These are phyloP conservation scores for Apodemia zela DNA, from an alignment of 2,888 invertebrate species.

Conservation along the genomic window DNA sequence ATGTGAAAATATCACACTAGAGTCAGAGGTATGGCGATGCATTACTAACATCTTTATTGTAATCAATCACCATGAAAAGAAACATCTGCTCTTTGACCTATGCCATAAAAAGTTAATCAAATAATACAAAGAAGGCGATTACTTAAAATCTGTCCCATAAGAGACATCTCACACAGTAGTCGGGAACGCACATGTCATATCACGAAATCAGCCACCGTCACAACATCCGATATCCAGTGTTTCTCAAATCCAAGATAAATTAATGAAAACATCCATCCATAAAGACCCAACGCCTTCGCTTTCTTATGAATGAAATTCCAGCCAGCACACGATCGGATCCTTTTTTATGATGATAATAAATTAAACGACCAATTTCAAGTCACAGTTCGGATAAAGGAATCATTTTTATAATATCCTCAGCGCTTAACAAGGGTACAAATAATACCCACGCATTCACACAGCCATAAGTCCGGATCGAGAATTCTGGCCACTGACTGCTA, in stretches of 20 bases:
- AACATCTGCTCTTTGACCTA: too few relatives aligned
- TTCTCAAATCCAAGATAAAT: conserved; percentile 68
- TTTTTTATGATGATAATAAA: conserved; percentile 78
- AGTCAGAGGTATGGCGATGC: too few relatives aligned
- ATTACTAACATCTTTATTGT: too few relatives aligned
- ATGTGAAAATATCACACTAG: too few relatives aligned
- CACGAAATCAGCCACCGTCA: conserved; percentile 51
- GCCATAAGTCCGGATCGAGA: conserved; percentile 66
- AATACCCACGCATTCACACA: conserved; percentile 79
- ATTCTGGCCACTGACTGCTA: conserved; percentile 71
- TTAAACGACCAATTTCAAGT: conserved; percentile 78
- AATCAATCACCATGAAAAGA: too few relatives aligned
- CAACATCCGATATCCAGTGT: conserved; percentile 64
- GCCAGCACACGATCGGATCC: conserved; percentile 71
- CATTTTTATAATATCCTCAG: conserved; percentile 80
- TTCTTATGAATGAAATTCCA: conserved; percentile 82
- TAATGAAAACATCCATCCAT: conserved; percentile 80
- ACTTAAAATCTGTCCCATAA: conserved; percentile 1
- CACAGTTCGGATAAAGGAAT: conserved; percentile 78
- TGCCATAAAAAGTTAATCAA: too few relatives aligned
- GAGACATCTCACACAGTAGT: conserved; percentile 50
- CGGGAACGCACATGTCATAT: conserved; percentile 55
- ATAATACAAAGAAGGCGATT: too few relatives aligned
- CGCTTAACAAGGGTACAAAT: conserved; percentile 79
- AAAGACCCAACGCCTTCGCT: conserved; percentile 78